phyloP scores from a whole-genome alignment of 1,140 invertebrate species.

The Ceratina calcarata region DNA sequence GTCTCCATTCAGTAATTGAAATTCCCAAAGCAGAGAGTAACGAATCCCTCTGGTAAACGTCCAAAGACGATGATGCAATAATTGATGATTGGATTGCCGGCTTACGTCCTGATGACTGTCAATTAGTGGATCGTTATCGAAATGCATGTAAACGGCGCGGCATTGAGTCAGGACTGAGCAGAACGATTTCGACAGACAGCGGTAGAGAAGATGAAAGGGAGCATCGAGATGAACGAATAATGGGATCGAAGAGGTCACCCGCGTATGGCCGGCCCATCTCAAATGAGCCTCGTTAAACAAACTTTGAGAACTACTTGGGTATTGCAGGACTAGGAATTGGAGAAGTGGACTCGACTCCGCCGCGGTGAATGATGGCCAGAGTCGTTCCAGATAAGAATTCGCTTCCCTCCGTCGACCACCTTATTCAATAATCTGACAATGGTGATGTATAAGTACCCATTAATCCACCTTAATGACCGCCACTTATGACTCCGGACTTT shows the following conservation, averaged over 20 bases:
- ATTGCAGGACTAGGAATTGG: conserved; percentile 43
- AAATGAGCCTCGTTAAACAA: conserved; percentile 69
- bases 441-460: conserved; percentile 33
- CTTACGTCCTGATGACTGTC: conserved; percentile 45
- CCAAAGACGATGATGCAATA: conserved; percentile 24
- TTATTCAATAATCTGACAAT: conserved; percentile 37
- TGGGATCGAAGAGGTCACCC: conserved; percentile 33
- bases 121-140: conserved; percentile 61
- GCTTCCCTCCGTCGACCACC: not conserved
- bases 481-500: conserved; percentile 5
- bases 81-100: not conserved
- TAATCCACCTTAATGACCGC: conserved; percentile 46
- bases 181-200: conserved; percentile 31
- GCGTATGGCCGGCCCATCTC: conserved; percentile 31
- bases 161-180: not conserved
- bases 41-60: conserved; percentile 8
- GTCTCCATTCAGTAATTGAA: not conserved
- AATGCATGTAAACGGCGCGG: conserved; percentile 29
- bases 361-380: conserved; percentile 9
- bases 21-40: not conserved
- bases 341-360: conserved; percentile 33
- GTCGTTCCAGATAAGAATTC: conserved; percentile 43
- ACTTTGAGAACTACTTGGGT: conserved; percentile 53
- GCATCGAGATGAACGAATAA: conserved; percentile 34
- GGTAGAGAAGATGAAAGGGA: conserved; percentile 8